Evolutionary conservation across 2,888 invertebrate species (phyloP).

Genomic region (Macropis europaea): DNA sequence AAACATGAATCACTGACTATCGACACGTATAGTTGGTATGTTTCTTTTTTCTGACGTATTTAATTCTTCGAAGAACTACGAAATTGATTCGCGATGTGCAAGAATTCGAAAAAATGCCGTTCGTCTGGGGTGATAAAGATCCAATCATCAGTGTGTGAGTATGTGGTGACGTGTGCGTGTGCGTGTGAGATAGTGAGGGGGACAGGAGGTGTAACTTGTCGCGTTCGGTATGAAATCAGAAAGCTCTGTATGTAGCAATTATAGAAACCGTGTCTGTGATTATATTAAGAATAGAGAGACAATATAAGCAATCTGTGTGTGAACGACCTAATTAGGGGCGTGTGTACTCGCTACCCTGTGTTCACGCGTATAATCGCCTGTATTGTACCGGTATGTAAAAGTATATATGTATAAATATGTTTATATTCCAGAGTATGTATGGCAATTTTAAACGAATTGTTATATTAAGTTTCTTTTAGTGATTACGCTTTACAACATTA

Average conservation of each 20-base stretch:
- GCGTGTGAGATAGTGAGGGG: slow-evolving; percentile 17
- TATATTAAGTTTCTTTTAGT: slow-evolving; percentile 5
- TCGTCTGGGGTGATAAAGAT: not conserved
- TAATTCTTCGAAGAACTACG: not conserved
- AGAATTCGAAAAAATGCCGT: slow-evolving; percentile 23
- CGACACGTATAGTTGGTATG: slow-evolving; percentile 2
- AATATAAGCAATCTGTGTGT: slow-evolving; percentile 62
- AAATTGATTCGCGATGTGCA: not conserved
- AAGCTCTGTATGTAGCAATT: slow-evolving; percentile 75
- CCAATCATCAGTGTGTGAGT: slow-evolving; percentile 4
- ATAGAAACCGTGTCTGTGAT: slow-evolving; percentile 77
- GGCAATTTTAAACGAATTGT: slow-evolving; percentile 51
- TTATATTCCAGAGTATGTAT: slow-evolving; percentile 38
- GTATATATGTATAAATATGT: slow-evolving; percentile 44
- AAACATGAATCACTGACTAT: not conserved
- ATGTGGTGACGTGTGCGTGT: too few species aligned
- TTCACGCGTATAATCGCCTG: slow-evolving; percentile 7
- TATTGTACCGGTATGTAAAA: slow-evolving; percentile 52
- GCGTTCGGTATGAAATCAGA: slow-evolving; percentile 68
- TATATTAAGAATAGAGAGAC: slow-evolving; percentile 72
- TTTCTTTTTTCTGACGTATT: not conserved
- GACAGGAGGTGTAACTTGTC: slow-evolving; percentile 52
- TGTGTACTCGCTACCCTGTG: slow-evolving; percentile 28
- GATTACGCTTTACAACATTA: not conserved
- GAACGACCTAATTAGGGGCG: slow-evolving; percentile 60